phyloP scores from a whole-genome alignment of 2,888 invertebrate genomes.

The Psylliodes chrysocephalus region DNA sequence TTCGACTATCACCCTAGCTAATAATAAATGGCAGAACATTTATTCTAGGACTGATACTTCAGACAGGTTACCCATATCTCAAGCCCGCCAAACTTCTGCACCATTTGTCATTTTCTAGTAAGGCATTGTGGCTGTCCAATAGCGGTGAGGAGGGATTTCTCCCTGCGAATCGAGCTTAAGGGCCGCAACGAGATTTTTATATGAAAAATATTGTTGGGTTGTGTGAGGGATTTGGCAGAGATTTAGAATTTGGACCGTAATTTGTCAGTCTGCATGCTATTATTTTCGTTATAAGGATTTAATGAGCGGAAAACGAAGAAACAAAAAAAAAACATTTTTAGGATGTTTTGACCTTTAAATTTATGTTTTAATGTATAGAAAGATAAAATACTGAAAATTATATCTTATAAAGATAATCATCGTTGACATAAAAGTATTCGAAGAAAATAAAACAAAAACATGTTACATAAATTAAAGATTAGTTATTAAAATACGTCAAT shows the following conservation, averaged over 20 bases:
- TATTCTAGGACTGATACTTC: constrained; percentile 50
- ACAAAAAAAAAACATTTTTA: too few relatives aligned
- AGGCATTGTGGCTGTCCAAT: constrained; percentile 20
- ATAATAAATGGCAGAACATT: constrained; percentile 42
- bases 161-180: constrained; percentile 1
- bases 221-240: not conserved
- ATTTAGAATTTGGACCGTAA: not conserved
- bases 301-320: too few relatives aligned
- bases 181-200: not conserved
- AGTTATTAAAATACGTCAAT: too few relatives aligned
- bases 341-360: too few relatives aligned
- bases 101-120: constrained; percentile 44
- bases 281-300: too few relatives aligned
- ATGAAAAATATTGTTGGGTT: not conserved
- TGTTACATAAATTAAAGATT: too few relatives aligned
- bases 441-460: too few relatives aligned
- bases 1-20: constrained; percentile 2
- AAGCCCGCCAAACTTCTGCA: constrained; percentile 34
- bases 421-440: too few relatives aligned
- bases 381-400: too few relatives aligned
- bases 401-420: too few relatives aligned
- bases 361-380: too few relatives aligned
- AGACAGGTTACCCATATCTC: constrained; percentile 53
- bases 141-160: constrained; percentile 7
- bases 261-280: not conserved